Percentiles rank a stretch among this genome's conserved stretches.
Evolutionary conservation across 1,140 invertebrate genomes (phyloP).

Genomic region (Aethina tumida): DNA sequence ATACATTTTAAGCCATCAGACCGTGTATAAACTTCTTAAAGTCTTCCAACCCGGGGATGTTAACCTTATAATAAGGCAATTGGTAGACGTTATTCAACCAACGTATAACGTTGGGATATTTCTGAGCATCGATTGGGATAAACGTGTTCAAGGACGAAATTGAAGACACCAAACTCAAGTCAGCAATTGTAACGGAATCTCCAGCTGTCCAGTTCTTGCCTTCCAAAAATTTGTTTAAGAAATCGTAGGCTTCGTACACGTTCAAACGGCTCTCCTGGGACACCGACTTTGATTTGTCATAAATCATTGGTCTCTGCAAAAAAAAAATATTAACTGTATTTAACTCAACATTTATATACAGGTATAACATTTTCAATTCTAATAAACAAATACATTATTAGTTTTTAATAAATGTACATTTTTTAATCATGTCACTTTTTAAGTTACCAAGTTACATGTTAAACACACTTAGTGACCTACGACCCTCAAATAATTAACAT

Average conservation of each 20-base stretch:
- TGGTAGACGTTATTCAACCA: slow-evolving; percentile 35
- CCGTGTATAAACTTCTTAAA: no score
- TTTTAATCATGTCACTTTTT: no score
- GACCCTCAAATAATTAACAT: no score
- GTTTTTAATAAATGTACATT: no score
- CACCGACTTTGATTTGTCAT: slow-evolving; percentile 8
- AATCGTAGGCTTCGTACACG: slow-evolving; percentile 28
- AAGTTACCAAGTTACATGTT: no score
- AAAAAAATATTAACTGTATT: no score
- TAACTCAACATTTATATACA: no score
- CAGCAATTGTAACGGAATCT: slow-evolving; percentile 43
- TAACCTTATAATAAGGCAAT: slow-evolving; percentile 36
- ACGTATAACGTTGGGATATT: slow-evolving; percentile 30
- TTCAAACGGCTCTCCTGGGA: slow-evolving; percentile 1
- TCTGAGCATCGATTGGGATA: slow-evolving; percentile 19
- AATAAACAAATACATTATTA: no score
- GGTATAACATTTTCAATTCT: no score
- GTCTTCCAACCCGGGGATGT: slow-evolving; percentile 19
- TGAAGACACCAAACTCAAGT: slow-evolving; percentile 33
- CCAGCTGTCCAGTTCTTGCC: slow-evolving; percentile 35
- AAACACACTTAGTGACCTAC: no score
- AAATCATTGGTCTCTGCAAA: slow-evolving; percentile 17
- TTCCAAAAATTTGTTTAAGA: slow-evolving; percentile 33
- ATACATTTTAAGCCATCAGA: no score
- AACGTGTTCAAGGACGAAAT: slow-evolving; percentile 31